Conservation (phyloP, 2,797 vertebrate genomes). For the Channallabes apus region DNA sequence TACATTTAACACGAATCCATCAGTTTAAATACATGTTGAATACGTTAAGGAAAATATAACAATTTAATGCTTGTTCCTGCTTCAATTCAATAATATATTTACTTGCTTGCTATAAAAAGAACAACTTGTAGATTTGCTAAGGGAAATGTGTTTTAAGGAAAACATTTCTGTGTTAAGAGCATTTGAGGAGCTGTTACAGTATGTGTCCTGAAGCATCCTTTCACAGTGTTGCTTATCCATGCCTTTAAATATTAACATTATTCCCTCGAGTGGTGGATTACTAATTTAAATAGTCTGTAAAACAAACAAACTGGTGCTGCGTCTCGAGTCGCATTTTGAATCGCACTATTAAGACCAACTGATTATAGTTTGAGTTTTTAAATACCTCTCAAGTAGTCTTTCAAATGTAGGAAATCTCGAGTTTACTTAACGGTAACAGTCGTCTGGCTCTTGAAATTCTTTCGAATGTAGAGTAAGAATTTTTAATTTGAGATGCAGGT, state of each 20-base stretch:
- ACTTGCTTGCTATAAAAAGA: neutral
- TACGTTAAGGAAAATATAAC: neutral
- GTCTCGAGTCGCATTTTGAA: neutral
- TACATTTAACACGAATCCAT: neutral
- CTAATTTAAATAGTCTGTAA: neutral
- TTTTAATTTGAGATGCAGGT: neutral
- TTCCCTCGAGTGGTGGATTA: neutral
- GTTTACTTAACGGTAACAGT: neutral
- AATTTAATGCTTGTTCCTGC: neutral
- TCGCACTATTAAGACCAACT: neutral
- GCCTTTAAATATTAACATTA: too few species aligned
- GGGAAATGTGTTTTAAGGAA: neutral
- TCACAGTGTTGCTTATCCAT: too few species aligned
- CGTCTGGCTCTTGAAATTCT: neutral
- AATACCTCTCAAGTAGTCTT: neutral
- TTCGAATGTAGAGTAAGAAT: neutral
- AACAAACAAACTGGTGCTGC: neutral
- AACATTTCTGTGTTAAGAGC: neutral
- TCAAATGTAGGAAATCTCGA: neutral
- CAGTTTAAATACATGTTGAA: neutral
- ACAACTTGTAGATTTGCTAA: neutral
- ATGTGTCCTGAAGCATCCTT: neutral
- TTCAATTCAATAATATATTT: neutral
- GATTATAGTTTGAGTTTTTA: neutral
- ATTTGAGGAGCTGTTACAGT: neutral